phyloP scores from a whole-genome alignment of 1,140 invertebrate genomes.

The Stegodyphus dumicola region DNA sequence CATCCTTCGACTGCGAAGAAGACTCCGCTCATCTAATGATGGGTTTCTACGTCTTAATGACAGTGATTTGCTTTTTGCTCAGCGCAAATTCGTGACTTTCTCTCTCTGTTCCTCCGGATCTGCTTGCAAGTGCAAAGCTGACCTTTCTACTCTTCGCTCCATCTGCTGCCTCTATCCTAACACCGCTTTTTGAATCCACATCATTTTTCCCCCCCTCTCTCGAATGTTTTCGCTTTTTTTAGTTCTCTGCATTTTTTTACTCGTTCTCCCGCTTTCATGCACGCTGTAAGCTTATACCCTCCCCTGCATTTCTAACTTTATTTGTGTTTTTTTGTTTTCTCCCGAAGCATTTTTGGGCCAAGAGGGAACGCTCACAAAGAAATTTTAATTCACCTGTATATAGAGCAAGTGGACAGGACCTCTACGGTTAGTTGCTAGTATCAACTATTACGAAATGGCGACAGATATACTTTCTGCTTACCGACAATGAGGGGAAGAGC shows the following conservation, averaged over 20 bases:
- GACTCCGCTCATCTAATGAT: constrained; percentile 40
- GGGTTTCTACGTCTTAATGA: constrained; percentile 54
- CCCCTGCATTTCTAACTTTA: not conserved
- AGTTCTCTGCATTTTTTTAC: not conserved
- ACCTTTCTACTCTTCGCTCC: constrained; percentile 27
- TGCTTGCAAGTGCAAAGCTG: constrained; percentile 29
- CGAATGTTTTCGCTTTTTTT: constrained; percentile 56
- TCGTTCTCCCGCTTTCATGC: not conserved
- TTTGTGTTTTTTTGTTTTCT: not conserved
- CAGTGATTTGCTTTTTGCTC: constrained; percentile 53
- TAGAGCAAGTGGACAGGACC: too few species aligned
- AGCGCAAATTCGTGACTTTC: constrained; percentile 43
- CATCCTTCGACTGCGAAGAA: too few species aligned
- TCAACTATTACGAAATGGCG: too few species aligned
- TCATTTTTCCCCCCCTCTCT: constrained; percentile 4
- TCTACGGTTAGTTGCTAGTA: too few species aligned
- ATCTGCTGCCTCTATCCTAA: not conserved
- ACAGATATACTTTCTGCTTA: too few species aligned
- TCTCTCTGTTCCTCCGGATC: constrained; percentile 24
- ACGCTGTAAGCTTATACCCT: not conserved
- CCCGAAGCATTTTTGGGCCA: not conserved
- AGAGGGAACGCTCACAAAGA: not conserved
- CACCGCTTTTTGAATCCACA: constrained; percentile 5
- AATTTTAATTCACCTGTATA: constrained; percentile 16
- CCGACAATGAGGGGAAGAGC: not conserved